These are phyloP conservation scores for Amblyraja radiata DNA, from an alignment of 2,797 vertebrate genomes.

Conservation along the genomic window DNA sequence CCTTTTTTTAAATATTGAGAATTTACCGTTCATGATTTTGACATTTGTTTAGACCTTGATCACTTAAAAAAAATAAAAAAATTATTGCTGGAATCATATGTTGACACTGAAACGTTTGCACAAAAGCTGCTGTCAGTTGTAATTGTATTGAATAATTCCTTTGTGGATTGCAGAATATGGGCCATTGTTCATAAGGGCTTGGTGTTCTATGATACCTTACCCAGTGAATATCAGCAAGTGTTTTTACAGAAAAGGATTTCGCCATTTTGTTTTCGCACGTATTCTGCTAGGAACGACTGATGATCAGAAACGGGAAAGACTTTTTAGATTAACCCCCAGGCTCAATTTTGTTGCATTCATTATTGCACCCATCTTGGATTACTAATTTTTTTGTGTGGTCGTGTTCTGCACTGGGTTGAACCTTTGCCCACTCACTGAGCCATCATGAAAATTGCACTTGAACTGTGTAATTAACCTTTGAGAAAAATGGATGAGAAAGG, in stretches of 20 bases:
- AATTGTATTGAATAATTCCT: not conserved
- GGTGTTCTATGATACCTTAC: not conserved
- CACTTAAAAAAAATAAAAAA: not conserved
- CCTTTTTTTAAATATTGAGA: not conserved
- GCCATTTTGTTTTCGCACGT: not conserved
- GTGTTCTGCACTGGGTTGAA: not conserved
- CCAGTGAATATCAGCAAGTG: not conserved
- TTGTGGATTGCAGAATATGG: not conserved
- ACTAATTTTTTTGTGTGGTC: not conserved
- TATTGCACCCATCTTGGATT: not conserved
- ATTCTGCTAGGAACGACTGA: not conserved
- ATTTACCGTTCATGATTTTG: not conserved
- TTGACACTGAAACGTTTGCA: not conserved
- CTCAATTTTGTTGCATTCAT: not conserved
- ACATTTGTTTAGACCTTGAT: not conserved
- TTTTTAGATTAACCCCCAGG: not conserved
- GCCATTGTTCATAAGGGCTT: not conserved
- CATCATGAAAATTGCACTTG: not conserved
- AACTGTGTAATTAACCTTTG: not conserved
- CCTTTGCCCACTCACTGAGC: not conserved
- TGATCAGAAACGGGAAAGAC: not conserved
- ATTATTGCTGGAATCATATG: not conserved
- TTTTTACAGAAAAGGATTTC: no score
- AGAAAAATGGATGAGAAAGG: not conserved
- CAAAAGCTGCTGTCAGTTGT: not conserved